Conservation (phyloP, 2,888 invertebrate genomes). For the Temnothorax rugatulus region DNA sequence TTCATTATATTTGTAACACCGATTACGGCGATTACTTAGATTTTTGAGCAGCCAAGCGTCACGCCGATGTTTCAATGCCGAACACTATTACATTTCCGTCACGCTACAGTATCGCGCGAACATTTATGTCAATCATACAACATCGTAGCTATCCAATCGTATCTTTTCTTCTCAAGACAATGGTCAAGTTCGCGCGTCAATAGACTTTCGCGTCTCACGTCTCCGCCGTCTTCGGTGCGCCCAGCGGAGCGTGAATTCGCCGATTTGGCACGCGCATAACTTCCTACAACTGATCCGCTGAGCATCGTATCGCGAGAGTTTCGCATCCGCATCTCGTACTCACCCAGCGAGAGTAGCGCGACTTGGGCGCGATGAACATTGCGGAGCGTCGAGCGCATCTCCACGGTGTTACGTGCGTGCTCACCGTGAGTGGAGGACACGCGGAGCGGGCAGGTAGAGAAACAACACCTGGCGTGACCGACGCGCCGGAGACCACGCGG, state of each 20-base stretch:
- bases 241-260: slow-evolving; percentile 8
- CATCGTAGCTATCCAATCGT: background rate
- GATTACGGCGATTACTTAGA: background rate
- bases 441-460: background rate
- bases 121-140: background rate
- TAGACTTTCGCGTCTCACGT: slow-evolving; percentile 22
- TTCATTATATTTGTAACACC: background rate
- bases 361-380: slow-evolving; percentile 54
- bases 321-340: slow-evolving; percentile 47
- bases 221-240: background rate
- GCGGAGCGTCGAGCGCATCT: slow-evolving; percentile 59
- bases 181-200: slow-evolving; percentile 16
- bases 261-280: slow-evolving; percentile 19
- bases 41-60: background rate
- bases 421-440: slow-evolving; percentile 8
- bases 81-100: background rate
- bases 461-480: slow-evolving; percentile 44
- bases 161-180: slow-evolving; percentile 2
- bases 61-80: background rate
- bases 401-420: slow-evolving; percentile 12
- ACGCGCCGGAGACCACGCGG: slow-evolving; percentile 79
- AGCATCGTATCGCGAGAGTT: background rate
- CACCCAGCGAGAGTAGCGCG: slow-evolving; percentile 65
- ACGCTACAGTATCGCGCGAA: background rate
- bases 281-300: slow-evolving; percentile 39